These are phyloP conservation scores for Pteropus rufus DNA, from an alignment of 2,797 vertebrate genomes.

Conservation along the genomic window DNA sequence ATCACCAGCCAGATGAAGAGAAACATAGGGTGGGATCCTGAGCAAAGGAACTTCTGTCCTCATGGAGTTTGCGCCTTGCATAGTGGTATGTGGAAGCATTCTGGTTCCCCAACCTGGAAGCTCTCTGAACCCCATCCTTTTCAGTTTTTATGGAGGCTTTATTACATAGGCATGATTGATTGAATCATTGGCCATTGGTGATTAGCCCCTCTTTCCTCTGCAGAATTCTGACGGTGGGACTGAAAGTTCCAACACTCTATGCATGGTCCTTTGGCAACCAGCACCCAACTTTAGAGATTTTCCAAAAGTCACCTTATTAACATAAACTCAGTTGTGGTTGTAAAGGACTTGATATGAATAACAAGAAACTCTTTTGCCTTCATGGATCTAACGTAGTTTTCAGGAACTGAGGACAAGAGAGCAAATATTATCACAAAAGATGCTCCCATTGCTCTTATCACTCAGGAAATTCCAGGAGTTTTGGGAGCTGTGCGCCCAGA, in stretches of 20 bases:
- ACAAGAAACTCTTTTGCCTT: background rate
- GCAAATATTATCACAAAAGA: background rate
- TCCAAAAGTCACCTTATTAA: background rate
- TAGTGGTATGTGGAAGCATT: background rate
- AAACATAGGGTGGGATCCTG: background rate
- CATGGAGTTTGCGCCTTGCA: background rate
- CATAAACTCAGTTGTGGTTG: background rate
- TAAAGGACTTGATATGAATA: background rate
- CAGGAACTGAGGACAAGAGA: background rate
- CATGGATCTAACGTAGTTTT: background rate
- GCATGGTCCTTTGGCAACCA: background rate
- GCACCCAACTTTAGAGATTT: background rate
- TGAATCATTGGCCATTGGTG: background rate
- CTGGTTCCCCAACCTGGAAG: background rate
- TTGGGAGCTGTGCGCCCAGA: background rate
- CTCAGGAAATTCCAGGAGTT: background rate
- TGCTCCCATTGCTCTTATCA: background rate
- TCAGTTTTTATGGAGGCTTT: background rate
- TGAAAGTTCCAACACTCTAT: background rate
- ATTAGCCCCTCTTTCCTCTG: background rate
- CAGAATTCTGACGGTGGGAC: background rate
- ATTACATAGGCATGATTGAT: background rate
- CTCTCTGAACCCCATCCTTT: background rate
- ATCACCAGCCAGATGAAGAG: background rate
- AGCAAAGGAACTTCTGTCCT: background rate